Evolutionary conservation across 1,140 invertebrate species (phyloP).

Genomic region (Hermatobates lingyangjiaoensis): DNA sequence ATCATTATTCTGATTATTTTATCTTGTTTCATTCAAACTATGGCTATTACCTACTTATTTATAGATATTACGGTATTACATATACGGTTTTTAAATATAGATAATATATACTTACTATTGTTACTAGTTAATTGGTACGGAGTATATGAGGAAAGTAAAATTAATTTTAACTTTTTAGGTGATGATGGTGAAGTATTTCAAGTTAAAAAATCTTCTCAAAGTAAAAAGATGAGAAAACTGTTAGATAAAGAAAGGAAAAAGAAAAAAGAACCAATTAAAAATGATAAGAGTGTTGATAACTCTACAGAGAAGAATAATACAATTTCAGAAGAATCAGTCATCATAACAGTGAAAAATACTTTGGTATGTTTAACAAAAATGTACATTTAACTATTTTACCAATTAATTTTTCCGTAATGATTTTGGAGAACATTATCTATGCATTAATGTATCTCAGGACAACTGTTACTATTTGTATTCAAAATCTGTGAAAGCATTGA

Average conservation of each 20-base stretch:
- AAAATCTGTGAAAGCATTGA: not conserved
- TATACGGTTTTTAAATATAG: not conserved
- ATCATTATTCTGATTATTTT: too few species aligned
- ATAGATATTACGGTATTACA: not conserved
- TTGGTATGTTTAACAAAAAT: slow-evolving; percentile 13
- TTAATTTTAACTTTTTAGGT: slow-evolving; percentile 23
- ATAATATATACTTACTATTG: not conserved
- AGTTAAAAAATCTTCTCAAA: slow-evolving; percentile 85
- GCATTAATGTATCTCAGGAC: not conserved
- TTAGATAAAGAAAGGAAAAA: slow-evolving; percentile 55
- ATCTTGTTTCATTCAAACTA: not conserved
- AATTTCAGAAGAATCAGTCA: slow-evolving; percentile 15
- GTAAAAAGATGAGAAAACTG: slow-evolving; percentile 71
- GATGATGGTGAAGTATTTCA: slow-evolving; percentile 80
- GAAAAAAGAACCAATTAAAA: slow-evolving; percentile 32
- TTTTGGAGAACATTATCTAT: too few species aligned
- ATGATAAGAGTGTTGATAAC: slow-evolving; percentile 24
- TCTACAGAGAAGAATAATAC: slow-evolving; percentile 2
- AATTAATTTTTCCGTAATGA: not conserved
- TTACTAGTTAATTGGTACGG: not conserved
- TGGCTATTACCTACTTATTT: not conserved
- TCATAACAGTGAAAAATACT: slow-evolving; percentile 18
- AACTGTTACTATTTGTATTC: not conserved
- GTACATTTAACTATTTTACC: not conserved
- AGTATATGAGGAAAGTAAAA: not conserved